Base-by-base conservation (phyloP, 2,113 vertebrate genomes). In the Sterrhoptilus dennistouni region DNA sequence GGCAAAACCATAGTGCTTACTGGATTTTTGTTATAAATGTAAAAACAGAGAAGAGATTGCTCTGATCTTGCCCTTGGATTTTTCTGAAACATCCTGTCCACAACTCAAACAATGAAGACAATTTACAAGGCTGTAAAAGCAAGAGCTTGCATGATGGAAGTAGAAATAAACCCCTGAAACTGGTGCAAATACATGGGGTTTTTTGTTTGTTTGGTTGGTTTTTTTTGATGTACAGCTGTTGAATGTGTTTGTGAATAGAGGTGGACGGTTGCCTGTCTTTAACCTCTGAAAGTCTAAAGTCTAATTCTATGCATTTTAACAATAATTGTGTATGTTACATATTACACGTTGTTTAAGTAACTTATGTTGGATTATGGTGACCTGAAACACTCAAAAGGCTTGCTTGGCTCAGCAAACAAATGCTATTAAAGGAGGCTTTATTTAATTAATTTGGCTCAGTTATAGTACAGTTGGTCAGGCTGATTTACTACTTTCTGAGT, bases 401-500 rank as follows among this genome's bases (percentile, higher is more conserved):
- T 78, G 27, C n/a, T 89, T 83, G 11, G 25, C 65, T 90, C 40
- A 5, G 20, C 8, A 1, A 94, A 66, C 49, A 89, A 90, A 81
- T 0, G 0, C 85, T 84, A 1, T 24, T 61, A 70, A 89, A 89
- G 27, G 24, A 89, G 20, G 3, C 50, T 81, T 86, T 70, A 57
- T 72, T 92, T 36, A 65, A 61, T 76, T 80, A 80, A 94, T 77
- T 90, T 94, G 80, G 27, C 60, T 90, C 4, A 0, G 27, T 78
- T 88, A 19, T 33, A 72, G 17, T 85, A 49, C 21, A 68, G 5
- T 87, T 91, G 83, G 42, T 80, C 21, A 87, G 45, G 21, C 22
- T 90, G 86, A 86, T 74, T 57, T 90, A 86, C 54, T 59, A 45
- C 23, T 88, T 87, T 95, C 36, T 69, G n/a, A 57, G 25, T 76